Conservation (phyloP, 2,797 vertebrate species). For the Gadopsis bispinosus region DNA sequence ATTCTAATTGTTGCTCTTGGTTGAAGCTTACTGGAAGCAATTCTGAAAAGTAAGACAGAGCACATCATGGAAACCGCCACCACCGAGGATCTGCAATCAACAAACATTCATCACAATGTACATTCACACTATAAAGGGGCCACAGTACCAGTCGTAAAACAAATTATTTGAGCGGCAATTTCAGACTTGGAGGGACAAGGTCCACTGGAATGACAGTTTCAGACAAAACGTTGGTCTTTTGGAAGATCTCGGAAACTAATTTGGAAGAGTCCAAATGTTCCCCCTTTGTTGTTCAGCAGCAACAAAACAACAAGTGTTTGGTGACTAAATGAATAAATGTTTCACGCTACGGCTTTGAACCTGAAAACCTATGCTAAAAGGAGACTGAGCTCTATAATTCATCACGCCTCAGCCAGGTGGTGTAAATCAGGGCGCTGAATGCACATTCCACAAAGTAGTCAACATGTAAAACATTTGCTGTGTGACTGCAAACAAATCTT, state of each 20-base stretch:
- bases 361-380: conserved; percentile 3
- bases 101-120: conserved; percentile 76
- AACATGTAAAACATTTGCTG: conserved; percentile 27
- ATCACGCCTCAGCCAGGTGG: neutral
- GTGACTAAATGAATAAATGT: conserved; percentile 9
- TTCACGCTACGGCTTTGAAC: conserved; percentile 26
- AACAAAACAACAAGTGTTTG: conserved; percentile 25
- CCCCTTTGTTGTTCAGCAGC: conserved; percentile 25
- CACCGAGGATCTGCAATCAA: conserved; percentile 59
- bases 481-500: conserved; percentile 38
- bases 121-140: conserved; percentile 78
- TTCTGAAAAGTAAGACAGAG: conserved; percentile 76
- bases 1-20: conserved; percentile 81
- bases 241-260: conserved; percentile 79
- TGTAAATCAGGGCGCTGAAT: conserved; percentile 10
- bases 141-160: conserved; percentile 67
- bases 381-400: conserved; percentile 2
- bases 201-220: conserved; percentile 76
- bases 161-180: conserved; percentile 49
- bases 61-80: conserved; percentile 67
- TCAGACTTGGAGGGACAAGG: conserved; percentile 67
- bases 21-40: conserved; percentile 83
- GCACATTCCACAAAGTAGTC: conserved; percentile 21
- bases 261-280: conserved; percentile 50
- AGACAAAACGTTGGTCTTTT: conserved; percentile 68